These are phyloP conservation scores for Caenorhabditis zanzibari DNA, from an alignment of 2,888 invertebrate genomes.

Conservation along the genomic window DNA sequence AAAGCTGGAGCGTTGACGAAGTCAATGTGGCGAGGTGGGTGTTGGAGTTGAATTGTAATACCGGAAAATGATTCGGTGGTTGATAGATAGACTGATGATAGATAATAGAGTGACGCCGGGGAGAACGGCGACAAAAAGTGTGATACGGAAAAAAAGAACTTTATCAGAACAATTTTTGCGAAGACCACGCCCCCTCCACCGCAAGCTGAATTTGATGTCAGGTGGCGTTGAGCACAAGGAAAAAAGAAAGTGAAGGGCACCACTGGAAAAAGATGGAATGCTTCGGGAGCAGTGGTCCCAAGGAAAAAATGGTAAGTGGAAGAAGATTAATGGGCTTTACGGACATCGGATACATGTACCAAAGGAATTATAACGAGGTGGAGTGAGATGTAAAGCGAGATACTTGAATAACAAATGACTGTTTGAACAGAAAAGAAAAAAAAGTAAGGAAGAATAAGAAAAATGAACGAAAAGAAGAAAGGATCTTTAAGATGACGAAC, in stretches of 20 bases:
- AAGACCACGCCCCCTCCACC: slow-evolving; percentile 42
- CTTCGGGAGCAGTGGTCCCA: slow-evolving; percentile 27
- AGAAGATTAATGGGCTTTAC: slow-evolving; percentile 63
- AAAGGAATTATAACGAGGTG: slow-evolving; percentile 62
- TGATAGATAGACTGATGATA: slow-evolving; percentile 45
- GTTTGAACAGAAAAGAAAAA: slow-evolving; percentile 62
- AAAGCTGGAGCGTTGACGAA: slow-evolving; percentile 17
- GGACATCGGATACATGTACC: slow-evolving; percentile 65
- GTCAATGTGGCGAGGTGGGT: slow-evolving; percentile 35
- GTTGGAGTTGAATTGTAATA: slow-evolving; percentile 58
- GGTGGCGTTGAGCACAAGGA: slow-evolving; percentile 55
- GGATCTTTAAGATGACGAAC: slow-evolving; percentile 9
- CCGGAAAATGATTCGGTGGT: slow-evolving; percentile 56
- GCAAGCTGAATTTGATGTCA: slow-evolving; percentile 61
- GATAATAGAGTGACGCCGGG: slow-evolving; percentile 16
- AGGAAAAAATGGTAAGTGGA: slow-evolving; percentile 63
- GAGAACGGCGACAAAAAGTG: slow-evolving; percentile 49
- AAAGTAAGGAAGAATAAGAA: slow-evolving; percentile 16
- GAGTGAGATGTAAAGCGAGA: slow-evolving; percentile 60
- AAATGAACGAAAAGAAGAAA: slow-evolving; percentile 12
- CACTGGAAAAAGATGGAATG: slow-evolving; percentile 49
- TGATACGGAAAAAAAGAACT: slow-evolving; percentile 35
- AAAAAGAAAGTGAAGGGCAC: slow-evolving; percentile 22
- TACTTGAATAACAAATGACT: slow-evolving; percentile 65
- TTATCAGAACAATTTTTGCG: slow-evolving; percentile 60